phyloP scores from a whole-genome alignment of 1,140 invertebrate genomes.

The Rhagoletis zephyria region DNA sequence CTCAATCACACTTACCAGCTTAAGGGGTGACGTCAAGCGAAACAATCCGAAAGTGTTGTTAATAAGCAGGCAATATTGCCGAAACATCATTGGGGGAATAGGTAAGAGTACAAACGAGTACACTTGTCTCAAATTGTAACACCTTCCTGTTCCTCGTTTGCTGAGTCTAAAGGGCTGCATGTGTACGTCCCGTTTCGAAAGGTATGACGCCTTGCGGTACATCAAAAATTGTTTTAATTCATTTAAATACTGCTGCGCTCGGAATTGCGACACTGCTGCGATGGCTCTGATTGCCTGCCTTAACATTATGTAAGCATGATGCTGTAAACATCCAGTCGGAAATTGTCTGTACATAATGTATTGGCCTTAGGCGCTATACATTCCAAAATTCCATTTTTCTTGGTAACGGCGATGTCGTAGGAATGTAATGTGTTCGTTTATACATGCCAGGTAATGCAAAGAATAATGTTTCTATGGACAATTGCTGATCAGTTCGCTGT shows the following conservation, averaged over 20 bases:
- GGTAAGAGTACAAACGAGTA: not conserved
- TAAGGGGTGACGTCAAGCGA: not conserved
- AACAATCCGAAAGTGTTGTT: not conserved
- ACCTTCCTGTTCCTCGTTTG: not conserved
- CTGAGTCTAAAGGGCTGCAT: not conserved
- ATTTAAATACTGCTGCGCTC: conserved; percentile 19
- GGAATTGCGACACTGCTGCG: conserved; percentile 55
- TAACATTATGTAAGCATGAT: conserved; percentile 56
- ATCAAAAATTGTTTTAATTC: conserved; percentile 49
- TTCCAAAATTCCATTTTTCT: too few relatives aligned
- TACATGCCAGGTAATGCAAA: too few relatives aligned
- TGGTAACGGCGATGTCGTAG: too few relatives aligned
- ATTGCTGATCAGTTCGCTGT: too few relatives aligned
- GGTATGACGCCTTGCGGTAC: conserved; percentile 4
- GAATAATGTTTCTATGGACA: too few relatives aligned
- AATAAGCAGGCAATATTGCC: not conserved
- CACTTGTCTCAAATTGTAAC: not conserved
- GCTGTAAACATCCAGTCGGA: too few relatives aligned
- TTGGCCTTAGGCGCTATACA: too few relatives aligned
- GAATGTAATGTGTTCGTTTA: too few relatives aligned
- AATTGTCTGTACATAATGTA: too few relatives aligned
- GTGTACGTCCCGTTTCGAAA: not conserved
- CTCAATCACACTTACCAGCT: not conserved
- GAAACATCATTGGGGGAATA: not conserved
- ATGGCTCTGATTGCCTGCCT: conserved; percentile 64